A percentile compares a stretch with the other conserved stretches of the same genome.
phyloP scores from a whole-genome alignment of 64 coral and sea anemone species.

The Astreopora myriophthalma region DNA sequence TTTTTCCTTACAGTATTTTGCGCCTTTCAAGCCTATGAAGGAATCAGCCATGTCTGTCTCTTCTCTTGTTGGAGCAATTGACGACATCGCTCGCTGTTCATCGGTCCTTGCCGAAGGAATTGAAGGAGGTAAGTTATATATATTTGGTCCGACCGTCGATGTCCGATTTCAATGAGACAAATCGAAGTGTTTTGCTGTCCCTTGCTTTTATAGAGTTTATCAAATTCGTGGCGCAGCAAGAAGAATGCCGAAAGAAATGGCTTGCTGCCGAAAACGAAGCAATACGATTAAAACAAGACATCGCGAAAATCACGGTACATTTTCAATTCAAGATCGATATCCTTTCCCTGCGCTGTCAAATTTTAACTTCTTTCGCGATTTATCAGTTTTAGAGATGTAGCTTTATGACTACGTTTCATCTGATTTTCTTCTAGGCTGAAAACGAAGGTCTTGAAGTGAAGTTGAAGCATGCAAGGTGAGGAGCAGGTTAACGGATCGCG shows the following conservation, averaged over 20 bases:
- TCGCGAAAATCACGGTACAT: slow-evolving; percentile 71
- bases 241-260: slow-evolving; percentile 96
- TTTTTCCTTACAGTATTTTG: background rate
- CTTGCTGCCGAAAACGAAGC: slow-evolving; percentile 68
- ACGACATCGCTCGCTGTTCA: slow-evolving; percentile 88
- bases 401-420: background rate
- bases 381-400: background rate
- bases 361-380: background rate
- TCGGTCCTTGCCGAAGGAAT: slow-evolving; percentile 89
- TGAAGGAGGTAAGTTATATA: slow-evolving; percentile 77
- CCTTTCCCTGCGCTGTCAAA: background rate
- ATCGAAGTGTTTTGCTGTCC: background rate
- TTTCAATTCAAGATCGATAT: too few species aligned
- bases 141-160: background rate
- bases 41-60: slow-evolving; percentile 72
- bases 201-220: slow-evolving; percentile 74
- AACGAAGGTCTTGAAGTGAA: slow-evolving; percentile 90
- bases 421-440: slow-evolving; percentile 71
- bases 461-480: slow-evolving; percentile 90
- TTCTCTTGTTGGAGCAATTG: slow-evolving; percentile 85
- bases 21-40: background rate
- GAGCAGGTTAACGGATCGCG: too few species aligned
- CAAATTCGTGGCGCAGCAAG: slow-evolving; percentile 87
- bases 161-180: too few species aligned
- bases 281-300: slow-evolving; percentile 78